Evolutionary conservation across 1,140 invertebrate species (phyloP).

Genomic region (Drosophila arizonae): DNA sequence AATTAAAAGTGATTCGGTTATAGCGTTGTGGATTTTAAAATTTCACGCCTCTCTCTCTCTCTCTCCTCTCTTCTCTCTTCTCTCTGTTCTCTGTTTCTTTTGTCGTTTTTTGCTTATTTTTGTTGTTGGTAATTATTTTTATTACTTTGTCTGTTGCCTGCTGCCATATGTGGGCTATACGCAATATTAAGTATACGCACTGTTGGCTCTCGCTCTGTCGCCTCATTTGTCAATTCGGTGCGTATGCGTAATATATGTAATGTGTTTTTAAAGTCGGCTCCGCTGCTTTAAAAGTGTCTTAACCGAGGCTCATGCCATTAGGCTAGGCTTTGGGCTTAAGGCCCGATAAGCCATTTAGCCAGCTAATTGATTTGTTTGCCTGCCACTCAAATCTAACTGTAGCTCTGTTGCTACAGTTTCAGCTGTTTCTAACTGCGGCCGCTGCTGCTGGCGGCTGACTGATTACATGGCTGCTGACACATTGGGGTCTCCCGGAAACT

Average conservation of each 20-base stretch:
- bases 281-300: constrained; percentile 3
- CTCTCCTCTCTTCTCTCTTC: too few relatives aligned
- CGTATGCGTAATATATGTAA: constrained; percentile 26
- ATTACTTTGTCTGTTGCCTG: constrained; percentile 27
- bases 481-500: constrained; percentile 45
- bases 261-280: constrained; percentile 21
- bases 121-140: constrained; percentile 26
- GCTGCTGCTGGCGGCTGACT: constrained; percentile 29
- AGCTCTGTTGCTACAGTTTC: background rate
- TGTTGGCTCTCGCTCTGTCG: constrained; percentile 3
- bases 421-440: background rate
- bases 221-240: constrained; percentile 37
- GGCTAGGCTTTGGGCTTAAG: constrained; percentile 30
- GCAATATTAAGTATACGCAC: constrained; percentile 34
- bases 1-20: constrained; percentile 39
- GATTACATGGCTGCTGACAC: constrained; percentile 46
- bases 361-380: constrained; percentile 63
- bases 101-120: constrained; percentile 1
- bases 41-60: background rate
- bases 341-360: constrained; percentile 49
- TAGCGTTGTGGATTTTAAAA: constrained; percentile 7
- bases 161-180: constrained; percentile 6
- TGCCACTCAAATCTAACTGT: background rate
- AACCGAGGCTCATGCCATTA: constrained; percentile 1
- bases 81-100: background rate